A percentile compares a stretch with the other conserved stretches of the same genome.
These are phyloP conservation scores for Acrobeloides nanus DNA, from an alignment of 2,888 invertebrate genomes.

Conservation along the genomic window DNA sequence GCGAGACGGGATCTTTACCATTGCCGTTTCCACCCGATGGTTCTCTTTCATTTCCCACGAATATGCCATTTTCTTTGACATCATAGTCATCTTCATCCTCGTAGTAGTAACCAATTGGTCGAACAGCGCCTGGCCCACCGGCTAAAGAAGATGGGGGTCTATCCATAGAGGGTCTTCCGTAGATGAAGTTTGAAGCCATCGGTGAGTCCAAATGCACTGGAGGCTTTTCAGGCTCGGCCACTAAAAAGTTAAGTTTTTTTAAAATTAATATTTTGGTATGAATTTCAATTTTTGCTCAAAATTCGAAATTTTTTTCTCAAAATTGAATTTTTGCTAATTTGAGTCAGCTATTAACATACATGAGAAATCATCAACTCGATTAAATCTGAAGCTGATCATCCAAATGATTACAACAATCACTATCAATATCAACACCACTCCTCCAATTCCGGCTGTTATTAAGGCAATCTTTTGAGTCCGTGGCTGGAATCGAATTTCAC, in stretches of 20 bases:
- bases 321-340: no score
- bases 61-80: slow-evolving; percentile 40
- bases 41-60: slow-evolving; percentile 24
- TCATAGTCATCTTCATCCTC: slow-evolving; percentile 40
- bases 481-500: slow-evolving; percentile 34
- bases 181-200: slow-evolving; percentile 31
- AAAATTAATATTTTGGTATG: neutral
- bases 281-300: neutral
- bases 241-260: slow-evolving; percentile 7
- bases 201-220: slow-evolving; percentile 22
- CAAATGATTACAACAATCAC: slow-evolving; percentile 45
- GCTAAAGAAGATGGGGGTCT: slow-evolving; percentile 18
- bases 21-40: neutral
- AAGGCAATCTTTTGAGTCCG: slow-evolving; percentile 31
- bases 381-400: slow-evolving; percentile 48
- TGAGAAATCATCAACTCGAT: slow-evolving; percentile 13
- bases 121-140: slow-evolving; percentile 22
- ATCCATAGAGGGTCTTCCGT: slow-evolving; percentile 23
- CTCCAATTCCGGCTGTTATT: slow-evolving; percentile 16
- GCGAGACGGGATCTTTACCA: slow-evolving; percentile 6
- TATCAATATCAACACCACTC: slow-evolving; percentile 41
- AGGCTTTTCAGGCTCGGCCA: slow-evolving; percentile 19
- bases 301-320: no score
- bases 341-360: slow-evolving; percentile 8
- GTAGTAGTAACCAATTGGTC: slow-evolving; percentile 51